These are phyloP conservation scores for Hypomesus transpacificus DNA, from an alignment of 2,113 vertebrate species.

Conservation along the genomic window DNA sequence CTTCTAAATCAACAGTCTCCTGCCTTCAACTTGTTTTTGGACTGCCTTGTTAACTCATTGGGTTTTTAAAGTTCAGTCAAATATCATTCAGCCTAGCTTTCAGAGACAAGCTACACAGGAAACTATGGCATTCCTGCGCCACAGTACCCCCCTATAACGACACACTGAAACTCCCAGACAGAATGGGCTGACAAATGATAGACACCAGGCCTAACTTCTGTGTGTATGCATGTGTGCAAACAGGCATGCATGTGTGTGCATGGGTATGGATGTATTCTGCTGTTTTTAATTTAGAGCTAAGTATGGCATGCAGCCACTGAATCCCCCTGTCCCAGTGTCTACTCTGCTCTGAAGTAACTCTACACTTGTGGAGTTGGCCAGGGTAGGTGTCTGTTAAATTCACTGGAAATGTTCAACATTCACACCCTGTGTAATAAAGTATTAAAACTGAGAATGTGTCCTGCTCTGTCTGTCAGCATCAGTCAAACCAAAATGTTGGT, in stretches of 20 bases:
- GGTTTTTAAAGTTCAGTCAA: too few relatives aligned
- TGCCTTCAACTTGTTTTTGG: too few relatives aligned
- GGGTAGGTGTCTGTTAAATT: background rate
- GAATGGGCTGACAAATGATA: background rate
- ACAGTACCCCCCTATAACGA: background rate
- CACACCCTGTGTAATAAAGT: too few relatives aligned
- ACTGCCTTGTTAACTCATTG: too few relatives aligned
- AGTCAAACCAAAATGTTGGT: too few relatives aligned
- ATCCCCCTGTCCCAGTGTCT: background rate
- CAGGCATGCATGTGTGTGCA: background rate
- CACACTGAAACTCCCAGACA: background rate
- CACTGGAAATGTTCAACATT: too few relatives aligned
- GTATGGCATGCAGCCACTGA: conserved; percentile 1
- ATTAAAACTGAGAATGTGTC: too few relatives aligned
- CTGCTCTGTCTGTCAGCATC: too few relatives aligned
- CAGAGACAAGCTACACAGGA: background rate
- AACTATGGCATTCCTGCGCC: background rate
- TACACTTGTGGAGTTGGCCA: background rate
- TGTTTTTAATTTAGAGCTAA: conserved; percentile 3
- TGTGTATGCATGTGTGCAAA: background rate
- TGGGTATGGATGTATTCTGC: background rate
- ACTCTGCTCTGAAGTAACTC: background rate
- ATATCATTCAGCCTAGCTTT: background rate
- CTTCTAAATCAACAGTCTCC: too few relatives aligned
- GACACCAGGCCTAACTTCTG: background rate